Base-by-base conservation (phyloP, 2,113 vertebrate species). In the Xiphophorus maculatus region DNA sequence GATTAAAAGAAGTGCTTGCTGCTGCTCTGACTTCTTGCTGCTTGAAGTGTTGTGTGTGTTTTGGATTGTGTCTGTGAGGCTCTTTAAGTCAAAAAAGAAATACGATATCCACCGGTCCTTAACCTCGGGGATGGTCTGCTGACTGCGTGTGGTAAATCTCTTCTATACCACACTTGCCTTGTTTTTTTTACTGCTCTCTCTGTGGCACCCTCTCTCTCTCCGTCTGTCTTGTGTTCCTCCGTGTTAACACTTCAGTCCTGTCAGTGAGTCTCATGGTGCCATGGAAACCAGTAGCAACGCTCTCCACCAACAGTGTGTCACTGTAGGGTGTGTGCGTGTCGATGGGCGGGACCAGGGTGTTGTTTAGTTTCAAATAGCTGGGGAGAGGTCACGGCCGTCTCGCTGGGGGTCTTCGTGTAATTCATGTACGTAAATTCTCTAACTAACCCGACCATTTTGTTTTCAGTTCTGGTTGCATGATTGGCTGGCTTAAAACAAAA, bases 171-270 rank as follows among this genome's bases (percentile, higher is more conserved):
- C 66, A 30, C 74, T 40, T 33, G 90, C 54, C 90, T 95, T 94
- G 84, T 92, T 42, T 86, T 72, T 80, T 87, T 90, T 82, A 85
- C 82, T 76, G 77, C 66, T 3, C 76, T 76, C 58, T 40, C 73
- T 77, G 78, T 87, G 75, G 71, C 71, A 79, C 82, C 82, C 71
- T 78, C 80, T 86, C 84, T 87, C 87, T 71, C 63, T 92, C 68
- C 85, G 81, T 88, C 84, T 71, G 81, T 79, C 76, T 93, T 93
- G 86, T 95, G 84, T 83, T 61, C 77, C 73, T 88, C 44, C 81
- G 30, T 91, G 92, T 92, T 93, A 92, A 93, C 90, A 92, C 93
- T 92, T 74, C 85, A 87, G 75, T 86, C 93, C 88, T 94, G 90
- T 90, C 92, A 92, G 88, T 93, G 91, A 94, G 93, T 84, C 95